Conservation (phyloP, 2,888 invertebrate species). For the Heliconius ethilla region DNA sequence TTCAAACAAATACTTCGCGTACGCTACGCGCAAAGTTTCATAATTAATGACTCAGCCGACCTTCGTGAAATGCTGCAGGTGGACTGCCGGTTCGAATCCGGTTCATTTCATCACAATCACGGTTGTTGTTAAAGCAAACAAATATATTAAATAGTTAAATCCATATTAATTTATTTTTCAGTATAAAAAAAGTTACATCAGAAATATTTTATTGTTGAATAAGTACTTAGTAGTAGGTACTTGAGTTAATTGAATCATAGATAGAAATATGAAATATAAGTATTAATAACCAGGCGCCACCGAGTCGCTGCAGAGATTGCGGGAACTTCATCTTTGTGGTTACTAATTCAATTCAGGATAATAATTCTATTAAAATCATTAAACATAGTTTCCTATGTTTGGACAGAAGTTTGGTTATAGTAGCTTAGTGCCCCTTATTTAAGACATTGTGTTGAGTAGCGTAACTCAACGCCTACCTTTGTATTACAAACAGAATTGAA, state of each 20-base stretch:
- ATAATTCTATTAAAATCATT: not conserved
- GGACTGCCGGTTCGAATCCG: constrained; percentile 32
- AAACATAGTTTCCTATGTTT: no score
- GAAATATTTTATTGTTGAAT: no score
- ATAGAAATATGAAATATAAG: constrained; percentile 3
- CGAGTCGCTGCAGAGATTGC: not conserved
- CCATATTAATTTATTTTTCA: no score
- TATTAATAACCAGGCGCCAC: constrained; percentile 13
- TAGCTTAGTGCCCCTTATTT: no score
- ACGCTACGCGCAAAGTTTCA: constrained; percentile 35
- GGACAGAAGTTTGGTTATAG: no score
- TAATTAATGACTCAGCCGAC: constrained; percentile 41
- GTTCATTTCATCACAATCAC: no score
- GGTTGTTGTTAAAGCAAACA: no score
- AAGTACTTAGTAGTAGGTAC: not conserved
- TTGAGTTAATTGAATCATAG: not conserved
- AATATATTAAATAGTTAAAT: no score
- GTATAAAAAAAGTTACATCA: no score
- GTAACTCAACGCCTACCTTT: no score
- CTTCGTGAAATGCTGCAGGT: constrained; percentile 32
- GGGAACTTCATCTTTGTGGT: not conserved
- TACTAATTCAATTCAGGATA: not conserved
- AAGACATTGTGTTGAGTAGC: no score
- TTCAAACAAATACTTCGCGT: constrained; percentile 42
- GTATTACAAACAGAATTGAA: no score